phyloP scores from a whole-genome alignment of 2,113 vertebrate genomes.

The Phoxinus phoxinus region DNA sequence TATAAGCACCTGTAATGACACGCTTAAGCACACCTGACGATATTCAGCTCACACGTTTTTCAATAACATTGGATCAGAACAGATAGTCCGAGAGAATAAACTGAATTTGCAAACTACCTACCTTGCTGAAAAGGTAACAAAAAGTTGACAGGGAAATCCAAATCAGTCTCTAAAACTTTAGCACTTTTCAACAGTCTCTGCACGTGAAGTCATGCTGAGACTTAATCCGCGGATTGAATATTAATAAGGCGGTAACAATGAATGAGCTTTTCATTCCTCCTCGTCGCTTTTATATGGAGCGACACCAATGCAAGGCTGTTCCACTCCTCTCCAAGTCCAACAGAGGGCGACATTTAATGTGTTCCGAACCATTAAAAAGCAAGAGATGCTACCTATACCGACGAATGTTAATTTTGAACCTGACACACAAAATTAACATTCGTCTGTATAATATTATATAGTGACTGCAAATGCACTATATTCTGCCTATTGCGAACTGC shows the following conservation, averaged over 20 bases:
- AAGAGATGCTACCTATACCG: neutral
- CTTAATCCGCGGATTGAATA: neutral
- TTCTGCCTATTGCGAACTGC: neutral
- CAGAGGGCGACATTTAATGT: neutral
- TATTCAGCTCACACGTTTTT: neutral
- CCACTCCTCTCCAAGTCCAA: neutral
- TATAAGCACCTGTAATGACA: neutral
- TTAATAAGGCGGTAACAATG: constrained; percentile 2
- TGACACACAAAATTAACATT: neutral
- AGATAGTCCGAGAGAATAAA: neutral
- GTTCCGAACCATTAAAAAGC: neutral
- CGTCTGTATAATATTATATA: neutral
- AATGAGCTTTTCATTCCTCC: neutral
- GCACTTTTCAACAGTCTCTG: neutral
- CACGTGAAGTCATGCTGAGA: neutral
- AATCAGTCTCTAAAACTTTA: neutral
- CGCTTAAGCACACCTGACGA: neutral
- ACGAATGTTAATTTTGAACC: no score
- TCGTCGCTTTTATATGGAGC: neutral
- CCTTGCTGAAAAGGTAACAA: neutral
- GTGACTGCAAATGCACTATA: neutral
- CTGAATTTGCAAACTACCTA: neutral
- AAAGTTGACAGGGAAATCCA: neutral
- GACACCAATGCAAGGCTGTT: neutral
- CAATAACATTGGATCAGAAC: neutral